A percentile compares a stretch with the other conserved stretches of the same genome.
These are phyloP conservation scores for Drosophila eugracilis DNA, from an alignment of 1,140 invertebrate genomes.

Conservation along the genomic window DNA sequence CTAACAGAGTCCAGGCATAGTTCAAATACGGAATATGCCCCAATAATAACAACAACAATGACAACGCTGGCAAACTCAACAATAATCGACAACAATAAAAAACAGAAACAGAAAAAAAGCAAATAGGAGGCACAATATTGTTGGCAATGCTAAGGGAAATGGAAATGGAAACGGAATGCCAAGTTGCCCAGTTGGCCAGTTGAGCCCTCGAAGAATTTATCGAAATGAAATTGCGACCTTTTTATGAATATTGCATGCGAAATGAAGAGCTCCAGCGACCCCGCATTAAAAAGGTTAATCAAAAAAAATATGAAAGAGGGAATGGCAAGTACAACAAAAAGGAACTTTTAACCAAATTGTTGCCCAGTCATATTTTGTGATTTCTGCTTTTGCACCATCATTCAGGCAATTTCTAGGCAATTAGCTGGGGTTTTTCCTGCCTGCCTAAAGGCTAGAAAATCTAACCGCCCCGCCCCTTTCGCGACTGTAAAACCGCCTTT, in stretches of 20 bases:
- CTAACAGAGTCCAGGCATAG: conserved; percentile 45
- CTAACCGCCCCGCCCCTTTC: background rate
- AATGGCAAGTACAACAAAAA: conserved; percentile 7
- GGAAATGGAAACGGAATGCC: conserved; percentile 38
- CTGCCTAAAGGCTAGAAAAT: conserved; percentile 20
- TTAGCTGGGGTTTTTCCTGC: conserved; percentile 29
- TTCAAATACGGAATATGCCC: conserved; percentile 44
- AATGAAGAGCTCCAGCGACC: conserved; percentile 35
- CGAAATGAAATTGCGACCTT: conserved; percentile 58
- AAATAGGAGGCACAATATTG: no score
- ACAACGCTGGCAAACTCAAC: conserved; percentile 49
- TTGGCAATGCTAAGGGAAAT: conserved; percentile 17
- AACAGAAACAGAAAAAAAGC: conserved; percentile 7
- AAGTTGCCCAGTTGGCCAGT: conserved; percentile 46
- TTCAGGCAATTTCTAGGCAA: conserved; percentile 54
- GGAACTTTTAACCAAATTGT: conserved; percentile 42
- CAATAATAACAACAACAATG: no score
- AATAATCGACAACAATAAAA: conserved; percentile 79
- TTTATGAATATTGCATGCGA: conserved; percentile 55
- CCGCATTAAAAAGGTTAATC: conserved; percentile 51
- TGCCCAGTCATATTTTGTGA: conserved; percentile 55
- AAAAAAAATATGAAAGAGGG: conserved; percentile 13
- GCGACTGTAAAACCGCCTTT: conserved; percentile 49
- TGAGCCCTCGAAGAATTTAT: conserved; percentile 53
- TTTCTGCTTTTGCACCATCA: conserved; percentile 43